Conservation (phyloP, 1,140 invertebrate species). For the Dendrolimus punctatus region DNA sequence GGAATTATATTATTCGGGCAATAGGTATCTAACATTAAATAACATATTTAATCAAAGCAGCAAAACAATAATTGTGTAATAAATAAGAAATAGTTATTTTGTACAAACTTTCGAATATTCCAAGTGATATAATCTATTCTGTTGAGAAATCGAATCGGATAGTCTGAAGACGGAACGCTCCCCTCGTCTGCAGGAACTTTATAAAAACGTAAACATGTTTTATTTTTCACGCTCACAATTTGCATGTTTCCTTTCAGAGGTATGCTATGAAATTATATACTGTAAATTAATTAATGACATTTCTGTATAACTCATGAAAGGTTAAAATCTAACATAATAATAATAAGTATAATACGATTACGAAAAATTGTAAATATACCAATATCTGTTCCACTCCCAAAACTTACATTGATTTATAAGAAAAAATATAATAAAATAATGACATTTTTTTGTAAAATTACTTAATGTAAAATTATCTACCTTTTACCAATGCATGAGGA, state of each 20-base stretch:
- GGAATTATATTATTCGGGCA: no score
- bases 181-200: constrained; percentile 27
- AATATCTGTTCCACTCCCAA: no score
- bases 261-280: constrained; percentile 58
- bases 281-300: constrained; percentile 52
- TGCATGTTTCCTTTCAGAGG: constrained; percentile 61
- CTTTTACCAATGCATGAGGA: no score
- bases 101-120: no score
- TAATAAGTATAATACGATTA: background rate
- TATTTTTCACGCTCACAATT: constrained; percentile 62
- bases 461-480: no score
- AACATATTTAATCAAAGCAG: no score
- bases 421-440: no score
- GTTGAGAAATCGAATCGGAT: constrained; percentile 21
- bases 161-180: constrained; percentile 16
- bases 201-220: constrained; percentile 63
- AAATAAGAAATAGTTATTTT: background rate
- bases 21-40: no score
- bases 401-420: no score
- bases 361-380: no score
- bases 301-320: constrained; percentile 34
- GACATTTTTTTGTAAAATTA: no score
- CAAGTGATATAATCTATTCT: no score
- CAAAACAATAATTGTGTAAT: background rate
- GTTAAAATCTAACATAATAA: constrained; percentile 45